Base-by-base conservation (phyloP, 2,888 invertebrate genomes). In the Himalopsyche kuldschensis region DNA sequence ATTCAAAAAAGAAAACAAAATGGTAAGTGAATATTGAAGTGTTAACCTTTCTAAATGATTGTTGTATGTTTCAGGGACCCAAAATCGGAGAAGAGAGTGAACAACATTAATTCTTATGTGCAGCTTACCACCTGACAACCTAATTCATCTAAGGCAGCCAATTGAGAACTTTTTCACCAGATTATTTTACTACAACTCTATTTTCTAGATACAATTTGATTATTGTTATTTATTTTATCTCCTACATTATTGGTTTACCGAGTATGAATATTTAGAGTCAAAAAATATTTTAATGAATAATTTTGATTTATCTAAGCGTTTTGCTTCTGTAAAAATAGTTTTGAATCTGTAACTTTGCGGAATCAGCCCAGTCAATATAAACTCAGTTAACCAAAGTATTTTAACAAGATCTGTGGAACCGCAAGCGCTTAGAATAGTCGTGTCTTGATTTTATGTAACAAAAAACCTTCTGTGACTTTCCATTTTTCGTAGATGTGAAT, bases 31-130 rank as follows among this genome's bases (percentile, higher is more conserved):
- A 41, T 41, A 15, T 41, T 41, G 1, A 41, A 41, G 41, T 15
- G 15, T 15, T 41, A 41, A 41, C 41, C 41, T 11, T 41, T 41
- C 15, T 24, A 8, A 55, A 55, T 20, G 20, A 32, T 32, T 63
- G 30, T 79, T 83, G 47, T 82, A 81, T 31, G 20, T 86, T 86
- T 27, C 92, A 95, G 95, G 95, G 95, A 94, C 94, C 95, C 94
- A 94, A 95, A 95, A 90, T 91, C 91, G 95, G 95, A 95, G 95
- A 95, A 95, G 95, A 95, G 95, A 94, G 94, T 94, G 95, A 95
- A 95, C 95, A 95, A 93, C 94, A 95, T 95, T 95, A 95, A 93
- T 91, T 94, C 95, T 91, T 95, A 93, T 92, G 93, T 95, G 92
- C 93, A 92, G 89, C 93, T 94, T 90, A 94, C 94, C 92, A 93